Evolutionary conservation across 2,888 invertebrate genomes (phyloP), one percentile per base, ranked within the genome.

Genomic region (Neria commutata): DNA sequence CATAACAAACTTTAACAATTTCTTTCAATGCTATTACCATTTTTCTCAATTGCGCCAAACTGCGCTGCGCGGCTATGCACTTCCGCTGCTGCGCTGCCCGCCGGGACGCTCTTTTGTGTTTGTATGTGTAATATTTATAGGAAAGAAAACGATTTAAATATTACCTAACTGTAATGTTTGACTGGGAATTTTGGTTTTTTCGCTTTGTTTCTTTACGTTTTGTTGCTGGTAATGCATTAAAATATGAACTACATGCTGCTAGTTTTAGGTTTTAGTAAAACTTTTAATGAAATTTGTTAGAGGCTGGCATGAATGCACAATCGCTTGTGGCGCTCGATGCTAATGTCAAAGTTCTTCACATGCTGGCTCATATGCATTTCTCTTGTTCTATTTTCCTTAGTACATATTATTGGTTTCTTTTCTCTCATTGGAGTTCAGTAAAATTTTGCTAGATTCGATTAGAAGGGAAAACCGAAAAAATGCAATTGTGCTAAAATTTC

Each of bases 211-310:
- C 49, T 37, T 53, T 42, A 16, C 49, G 45, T 42, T 24, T 57
- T 51, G 58, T 47, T 52, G 26, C 55, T 53, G 14, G 50, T 37
- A 56, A 58, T 60, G 53, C 58, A 21, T 42, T 42, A 42, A 42
- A 42, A 42, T 14, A 42, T 42, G 42, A 42, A 21, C 42, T 42
- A 42, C 42, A n/a, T n/a, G n/a, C n/a, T n/a, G n/a, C n/a, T n/a
- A n/a, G 42, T 21, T 19, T 19, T 42, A 19, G 21, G 42, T 42
- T 42, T 42, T 17, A 19, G 21, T 8, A 19, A 19, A 19, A n/a
- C 2, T 42, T 42, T 29, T 29, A 8, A 29, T 29, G 29, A 29
- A 29, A 8, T 29, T n/a, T n/a, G n/a, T n/a, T n/a, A n/a, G n/a
- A n/a, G n/a, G n/a, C n/a, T n/a, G n/a, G n/a, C n/a, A n/a, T n/a